Base-by-base conservation (phyloP, 2,888 invertebrate species). In the Oeneis ivallda region DNA sequence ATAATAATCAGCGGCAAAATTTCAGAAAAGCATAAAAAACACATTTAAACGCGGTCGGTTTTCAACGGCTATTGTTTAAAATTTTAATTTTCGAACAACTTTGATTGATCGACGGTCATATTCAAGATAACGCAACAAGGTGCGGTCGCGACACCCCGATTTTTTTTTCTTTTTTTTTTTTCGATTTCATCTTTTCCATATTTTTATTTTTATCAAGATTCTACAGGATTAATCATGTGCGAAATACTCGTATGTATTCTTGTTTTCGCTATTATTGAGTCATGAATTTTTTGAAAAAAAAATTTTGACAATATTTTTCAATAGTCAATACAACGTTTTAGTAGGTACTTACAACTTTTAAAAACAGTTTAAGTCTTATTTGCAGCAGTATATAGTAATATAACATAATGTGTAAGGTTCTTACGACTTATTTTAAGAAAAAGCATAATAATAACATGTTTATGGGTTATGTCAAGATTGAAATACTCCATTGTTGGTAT, bases 21-120 rank as follows among this genome's bases (percentile, higher is more conserved):
- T 39, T 39, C 34, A 34, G 34, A 17, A 54, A 34, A 34, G 41
- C 1, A 5, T 13, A 54, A 39, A 39, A 54, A 3, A 43, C 19
- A 26, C 41, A 26, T 37, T 9, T 7, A 52, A 43, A 64, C 11
- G 70, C 68, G 58, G 68, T 56, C 70, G 68, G 64, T 69, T 72
- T 71, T 74, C 77, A 78, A 77, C 80, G 77, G 72, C 79, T 76
- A 83, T 85, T 84, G 85, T 86, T 83, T 77, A 76, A 81, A 80
- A 79, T 80, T 84, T 80, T 81, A 84, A 85, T 83, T 84, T 85
- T 74, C 74, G 75, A 82, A 79, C 78, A 73, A 72, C 74, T 76
- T 84, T 89, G 89, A 89, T 89, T 85, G 89, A 89, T 89, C 85
- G 81, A 75, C 79, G 77, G 79, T 79, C 83, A 79, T 73, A 72